Percentiles rank a stretch among this genome's conserved stretches.
Evolutionary conservation across 2,888 invertebrate species (phyloP).

Genomic region (Adelphocoris suturalis): DNA sequence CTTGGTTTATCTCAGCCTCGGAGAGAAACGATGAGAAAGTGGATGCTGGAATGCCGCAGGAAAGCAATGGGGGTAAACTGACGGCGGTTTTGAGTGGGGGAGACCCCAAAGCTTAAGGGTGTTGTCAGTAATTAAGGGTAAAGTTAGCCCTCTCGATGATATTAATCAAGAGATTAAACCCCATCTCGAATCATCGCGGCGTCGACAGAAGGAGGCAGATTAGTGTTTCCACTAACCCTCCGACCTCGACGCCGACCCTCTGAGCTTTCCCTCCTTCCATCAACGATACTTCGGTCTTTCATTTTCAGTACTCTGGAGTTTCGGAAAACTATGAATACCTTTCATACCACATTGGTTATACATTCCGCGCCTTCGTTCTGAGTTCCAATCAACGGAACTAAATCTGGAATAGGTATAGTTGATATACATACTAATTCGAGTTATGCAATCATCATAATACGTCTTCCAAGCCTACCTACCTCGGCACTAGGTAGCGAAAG

Average conservation of each 20-base stretch:
- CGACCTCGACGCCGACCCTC: not conserved
- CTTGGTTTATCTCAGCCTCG: slow-evolving; percentile 5
- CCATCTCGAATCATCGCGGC: slow-evolving; percentile 69
- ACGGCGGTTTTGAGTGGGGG: not conserved
- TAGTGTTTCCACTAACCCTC: slow-evolving; percentile 26
- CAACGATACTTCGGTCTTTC: slow-evolving; percentile 15
- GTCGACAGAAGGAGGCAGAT: slow-evolving; percentile 51
- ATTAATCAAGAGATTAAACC: slow-evolving; percentile 71
- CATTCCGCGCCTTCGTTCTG: not conserved
- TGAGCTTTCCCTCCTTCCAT: too few species aligned
- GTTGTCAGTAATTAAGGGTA: slow-evolving; percentile 70
- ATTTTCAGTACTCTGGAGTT: not conserved
- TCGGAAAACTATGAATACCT: not conserved
- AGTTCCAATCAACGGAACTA: not conserved
- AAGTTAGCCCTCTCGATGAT: slow-evolving; percentile 68
- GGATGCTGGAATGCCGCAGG: not conserved
- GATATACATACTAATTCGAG: too few species aligned
- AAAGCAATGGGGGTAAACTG: slow-evolving; percentile 24
- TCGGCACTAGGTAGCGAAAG: too few species aligned
- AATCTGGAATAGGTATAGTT: too few species aligned
- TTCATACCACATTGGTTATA: not conserved
- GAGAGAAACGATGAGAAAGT: slow-evolving; percentile 2
- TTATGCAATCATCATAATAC: too few species aligned
- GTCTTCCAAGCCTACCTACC: too few species aligned
- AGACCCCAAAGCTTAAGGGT: slow-evolving; percentile 55